Base-by-base conservation (phyloP, 2,888 invertebrate genomes). In the Lottia scabra region DNA sequence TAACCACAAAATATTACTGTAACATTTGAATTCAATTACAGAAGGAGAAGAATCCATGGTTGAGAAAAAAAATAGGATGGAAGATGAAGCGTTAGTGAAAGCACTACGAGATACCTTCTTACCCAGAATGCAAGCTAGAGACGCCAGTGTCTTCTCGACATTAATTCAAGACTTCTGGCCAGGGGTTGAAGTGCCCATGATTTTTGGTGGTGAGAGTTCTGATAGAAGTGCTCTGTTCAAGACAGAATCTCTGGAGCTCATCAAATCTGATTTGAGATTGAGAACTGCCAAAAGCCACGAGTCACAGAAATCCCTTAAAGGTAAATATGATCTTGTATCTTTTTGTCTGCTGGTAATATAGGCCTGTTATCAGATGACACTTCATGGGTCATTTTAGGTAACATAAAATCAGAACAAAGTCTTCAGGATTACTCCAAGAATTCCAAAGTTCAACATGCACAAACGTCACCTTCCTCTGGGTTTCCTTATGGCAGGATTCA, bases 71-170 rank as follows among this genome's bases (percentile, higher is more conserved):
- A 63, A 82, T 2, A 68, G 71, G 16, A 75, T 82, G 44, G 86
- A 87, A 69, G 85, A 86, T 68, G 77, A 81, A 66, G 82, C 87
- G 0, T 67, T 88, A 38, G 87, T 87, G 16, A 82, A 78, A 5
- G 85, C 88, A 4, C 76, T 88, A 2, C 75, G 86, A 5, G 86
- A 87, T 80, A 83, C 85, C 8, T 85, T 87, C 81, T 76, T 88
- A 67, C 87, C 88, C 0, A 79, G 87, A 15, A 82, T 88, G 76
- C 78, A 80, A 44, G 81, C 84, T 19, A 70, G 86, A 38, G 87
- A 88, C 76, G 83, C 85, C 71, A 85, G 84, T 68, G 78, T 87
- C 5, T 87, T 88, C 75, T 76, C 84, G 23, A 84, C 84, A 30
- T 72, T 87, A 15, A 71, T 87, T 6, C 75, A 75, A 16, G 87